Evolutionary conservation across 2,888 invertebrate species (phyloP), one percentile per base, ranked within the genome.

Genomic region (Linyphia triangularis): DNA sequence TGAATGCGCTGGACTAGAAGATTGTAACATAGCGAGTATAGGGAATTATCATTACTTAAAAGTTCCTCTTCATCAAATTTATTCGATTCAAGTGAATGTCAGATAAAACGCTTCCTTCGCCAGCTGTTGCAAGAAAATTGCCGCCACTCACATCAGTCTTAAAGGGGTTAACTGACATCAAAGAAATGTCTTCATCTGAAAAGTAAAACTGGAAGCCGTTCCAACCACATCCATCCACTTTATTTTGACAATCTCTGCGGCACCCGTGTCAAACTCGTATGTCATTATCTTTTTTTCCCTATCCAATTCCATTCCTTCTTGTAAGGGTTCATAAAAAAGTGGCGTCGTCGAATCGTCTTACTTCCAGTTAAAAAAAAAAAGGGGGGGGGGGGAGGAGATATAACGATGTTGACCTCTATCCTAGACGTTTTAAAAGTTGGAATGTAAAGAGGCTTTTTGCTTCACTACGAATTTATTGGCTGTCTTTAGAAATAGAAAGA

Each of bases 381-480:
- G 26, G 16, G 59, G 33, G 37, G 30, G 37, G 59, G 24, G 19
- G 33, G 33, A 61, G 37, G 10, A 69, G 28, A 73, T 30, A n/a
- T 79, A 79, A 79, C 51, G 43, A 37, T 28, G 51, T 28, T 67
- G 70, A 73, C 84, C 70, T 37, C 22, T 57, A 57, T 19, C 24
- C 61, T 22, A 22, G 61, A 61, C 33, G 33, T 9, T n/a, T n/a
- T n/a, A n/a, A n/a, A n/a, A n/a, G n/a, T n/a, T n/a, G n/a, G n/a
- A n/a, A n/a, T n/a, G n/a, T 9, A 51, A 51, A 30, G 67, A n/a
- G 51, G n/a, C 51, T 51, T 5, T 51, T 73, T 30, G 6, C n/a
- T n/a, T n/a, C n/a, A n/a, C n/a, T 16, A 37, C 30, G 77, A 73
- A 77, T 77, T 77, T 61, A 77, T 77, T 40, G 75, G 61, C 33